phyloP scores from a whole-genome alignment of 2,888 invertebrate genomes.

The Melanargia galathea region DNA sequence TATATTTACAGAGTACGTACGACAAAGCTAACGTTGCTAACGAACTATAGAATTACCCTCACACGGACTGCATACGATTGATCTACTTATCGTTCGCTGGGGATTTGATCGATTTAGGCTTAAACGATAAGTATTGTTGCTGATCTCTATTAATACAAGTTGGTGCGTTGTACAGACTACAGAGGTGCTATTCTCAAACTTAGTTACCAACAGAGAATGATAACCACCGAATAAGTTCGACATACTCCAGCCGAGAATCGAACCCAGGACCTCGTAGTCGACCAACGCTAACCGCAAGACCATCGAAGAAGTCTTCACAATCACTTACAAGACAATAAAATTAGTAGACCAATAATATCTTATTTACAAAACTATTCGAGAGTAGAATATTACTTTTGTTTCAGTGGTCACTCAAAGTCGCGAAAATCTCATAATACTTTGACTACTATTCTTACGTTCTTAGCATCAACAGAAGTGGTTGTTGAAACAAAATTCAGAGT shows the following conservation, averaged over 20 bases:
- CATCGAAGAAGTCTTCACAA: no score
- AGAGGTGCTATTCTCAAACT: no score
- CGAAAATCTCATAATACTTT: slow-evolving; percentile 5
- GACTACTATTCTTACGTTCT: background rate
- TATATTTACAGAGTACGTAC: background rate
- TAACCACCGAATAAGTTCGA: no score
- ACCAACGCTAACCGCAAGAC: no score
- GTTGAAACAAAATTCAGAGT: slow-evolving; percentile 1
- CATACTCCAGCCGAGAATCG: no score
- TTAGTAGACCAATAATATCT: background rate
- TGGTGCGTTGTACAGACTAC: no score
- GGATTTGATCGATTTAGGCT: background rate
- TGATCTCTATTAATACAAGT: no score
- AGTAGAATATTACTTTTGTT: background rate
- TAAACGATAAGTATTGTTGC: background rate
- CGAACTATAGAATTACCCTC: background rate
- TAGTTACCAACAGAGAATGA: no score
- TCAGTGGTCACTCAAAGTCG: background rate
- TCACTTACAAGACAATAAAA: no score
- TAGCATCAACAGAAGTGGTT: background rate
- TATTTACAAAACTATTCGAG: background rate
- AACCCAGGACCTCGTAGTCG: no score
- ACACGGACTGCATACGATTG: background rate
- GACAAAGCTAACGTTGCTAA: slow-evolving; percentile 1
- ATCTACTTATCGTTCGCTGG: background rate